Conservation (phyloP, 64 coral and sea anemone genomes). For the Montipora foliosa region DNA sequence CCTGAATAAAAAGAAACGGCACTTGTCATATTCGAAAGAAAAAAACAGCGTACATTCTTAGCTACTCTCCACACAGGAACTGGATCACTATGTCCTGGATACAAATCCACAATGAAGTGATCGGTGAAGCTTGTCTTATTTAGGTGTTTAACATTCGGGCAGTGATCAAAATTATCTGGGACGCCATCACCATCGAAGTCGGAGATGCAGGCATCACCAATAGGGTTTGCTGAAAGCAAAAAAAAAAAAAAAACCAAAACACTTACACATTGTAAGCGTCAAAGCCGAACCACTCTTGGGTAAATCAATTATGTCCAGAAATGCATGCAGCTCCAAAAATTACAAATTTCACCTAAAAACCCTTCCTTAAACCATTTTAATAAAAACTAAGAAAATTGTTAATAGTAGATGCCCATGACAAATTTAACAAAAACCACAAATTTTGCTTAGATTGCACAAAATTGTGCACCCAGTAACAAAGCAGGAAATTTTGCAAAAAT, state of each 20-base stretch:
- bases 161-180: conserved; percentile 62
- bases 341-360: no score
- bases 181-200: conserved; percentile 88
- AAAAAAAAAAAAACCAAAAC: neutral
- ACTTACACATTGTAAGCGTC: neutral
- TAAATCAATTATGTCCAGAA: no score
- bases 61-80: conserved; percentile 75
- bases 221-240: conserved; percentile 36
- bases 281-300: neutral
- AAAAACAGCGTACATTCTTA: conserved; percentile 37
- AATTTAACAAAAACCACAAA: no score
- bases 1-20: no score
- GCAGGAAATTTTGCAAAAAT: no score
- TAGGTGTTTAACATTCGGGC: conserved; percentile 73
- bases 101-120: conserved; percentile 76
- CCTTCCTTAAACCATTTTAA: no score
- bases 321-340: no score
- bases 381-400: no score
- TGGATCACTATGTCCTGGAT: conserved; percentile 56
- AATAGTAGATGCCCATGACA: no score
- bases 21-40: neutral
- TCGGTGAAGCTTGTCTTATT: conserved; percentile 73
- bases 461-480: no score
- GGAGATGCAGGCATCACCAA: conserved; percentile 73
- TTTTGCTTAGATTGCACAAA: no score